phyloP scores from a whole-genome alignment of 92 coral and sea anemone genomes.

The Porites rus region DNA sequence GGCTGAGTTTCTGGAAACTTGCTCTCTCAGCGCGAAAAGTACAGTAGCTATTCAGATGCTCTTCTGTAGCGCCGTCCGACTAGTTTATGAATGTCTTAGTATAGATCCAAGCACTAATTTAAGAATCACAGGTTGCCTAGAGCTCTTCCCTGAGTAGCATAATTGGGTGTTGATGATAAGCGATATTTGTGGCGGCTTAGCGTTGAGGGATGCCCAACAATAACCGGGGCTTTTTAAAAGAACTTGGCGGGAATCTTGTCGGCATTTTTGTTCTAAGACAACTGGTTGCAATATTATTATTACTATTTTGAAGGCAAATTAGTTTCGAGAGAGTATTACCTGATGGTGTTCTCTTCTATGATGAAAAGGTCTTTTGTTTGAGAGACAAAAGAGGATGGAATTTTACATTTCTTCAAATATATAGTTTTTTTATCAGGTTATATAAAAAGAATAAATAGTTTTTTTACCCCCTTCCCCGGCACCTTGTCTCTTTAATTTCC shows the following conservation, averaged over 20 bases:
- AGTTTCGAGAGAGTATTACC: constrained; percentile 22
- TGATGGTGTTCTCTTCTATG: constrained; percentile 8
- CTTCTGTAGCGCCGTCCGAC: too few relatives aligned
- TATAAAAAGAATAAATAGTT: not conserved
- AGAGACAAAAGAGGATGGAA: not conserved
- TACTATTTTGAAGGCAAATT: constrained; percentile 34
- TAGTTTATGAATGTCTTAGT: not conserved
- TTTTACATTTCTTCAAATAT: not conserved
- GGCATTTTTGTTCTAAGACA: constrained; percentile 45
- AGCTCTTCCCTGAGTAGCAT: not conserved
- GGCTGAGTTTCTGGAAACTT: not conserved
- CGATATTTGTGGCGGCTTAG: constrained; percentile 21
- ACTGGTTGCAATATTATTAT: constrained; percentile 41
- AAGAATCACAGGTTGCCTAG: not conserved
- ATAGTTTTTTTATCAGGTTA: not conserved
- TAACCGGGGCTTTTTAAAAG: constrained; percentile 26
- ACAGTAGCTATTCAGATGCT: not conserved
- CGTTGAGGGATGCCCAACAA: constrained; percentile 15
- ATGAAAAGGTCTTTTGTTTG: constrained; percentile 26
- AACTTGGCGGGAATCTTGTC: constrained; percentile 41
- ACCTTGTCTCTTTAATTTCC: not conserved
- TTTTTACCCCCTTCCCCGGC: too few relatives aligned
- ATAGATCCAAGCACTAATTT: not conserved
- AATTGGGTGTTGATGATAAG: constrained; percentile 17
- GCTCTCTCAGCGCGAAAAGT: not conserved